Evolutionary conservation across 2,113 vertebrate genomes (phyloP).

Genomic region (Seriola dumerili): DNA sequence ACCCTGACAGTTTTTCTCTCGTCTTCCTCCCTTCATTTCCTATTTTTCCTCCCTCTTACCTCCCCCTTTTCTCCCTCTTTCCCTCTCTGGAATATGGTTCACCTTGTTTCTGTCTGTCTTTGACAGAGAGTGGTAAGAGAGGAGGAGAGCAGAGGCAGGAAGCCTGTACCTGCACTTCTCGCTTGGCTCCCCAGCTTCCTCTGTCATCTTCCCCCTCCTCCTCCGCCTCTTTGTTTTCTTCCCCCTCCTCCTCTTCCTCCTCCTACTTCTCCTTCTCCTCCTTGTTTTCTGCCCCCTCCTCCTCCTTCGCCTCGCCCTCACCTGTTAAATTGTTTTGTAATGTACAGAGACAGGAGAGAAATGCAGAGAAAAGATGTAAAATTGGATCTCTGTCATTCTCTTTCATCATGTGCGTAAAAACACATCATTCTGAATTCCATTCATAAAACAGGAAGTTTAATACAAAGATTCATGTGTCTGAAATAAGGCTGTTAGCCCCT

Average conservation of each 20-base stretch:
- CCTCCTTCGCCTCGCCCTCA: background rate
- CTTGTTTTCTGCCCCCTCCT: background rate
- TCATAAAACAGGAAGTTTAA: background rate
- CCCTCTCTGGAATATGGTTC: background rate
- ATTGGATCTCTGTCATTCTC: background rate
- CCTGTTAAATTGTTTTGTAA: background rate
- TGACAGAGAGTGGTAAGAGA: too few relatives aligned
- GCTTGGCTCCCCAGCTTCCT: background rate
- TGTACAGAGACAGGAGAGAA: background rate
- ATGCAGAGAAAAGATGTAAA: background rate
- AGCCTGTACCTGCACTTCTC: background rate
- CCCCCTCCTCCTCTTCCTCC: background rate
- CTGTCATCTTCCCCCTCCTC: background rate
- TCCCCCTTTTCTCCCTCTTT: background rate
- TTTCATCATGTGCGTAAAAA: background rate
- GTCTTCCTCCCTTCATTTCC: background rate
- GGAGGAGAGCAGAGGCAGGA: background rate
- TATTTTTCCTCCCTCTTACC: background rate
- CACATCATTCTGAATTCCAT: background rate
- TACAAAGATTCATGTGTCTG: background rate
- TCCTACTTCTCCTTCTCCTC: background rate
- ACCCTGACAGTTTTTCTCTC: background rate
- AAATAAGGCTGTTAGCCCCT: background rate
- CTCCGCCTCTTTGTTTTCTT: too few relatives aligned
- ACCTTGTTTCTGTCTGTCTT: background rate